Base-by-base conservation (phyloP, 1,140 invertebrate species). In the Diachasma alloeum region DNA sequence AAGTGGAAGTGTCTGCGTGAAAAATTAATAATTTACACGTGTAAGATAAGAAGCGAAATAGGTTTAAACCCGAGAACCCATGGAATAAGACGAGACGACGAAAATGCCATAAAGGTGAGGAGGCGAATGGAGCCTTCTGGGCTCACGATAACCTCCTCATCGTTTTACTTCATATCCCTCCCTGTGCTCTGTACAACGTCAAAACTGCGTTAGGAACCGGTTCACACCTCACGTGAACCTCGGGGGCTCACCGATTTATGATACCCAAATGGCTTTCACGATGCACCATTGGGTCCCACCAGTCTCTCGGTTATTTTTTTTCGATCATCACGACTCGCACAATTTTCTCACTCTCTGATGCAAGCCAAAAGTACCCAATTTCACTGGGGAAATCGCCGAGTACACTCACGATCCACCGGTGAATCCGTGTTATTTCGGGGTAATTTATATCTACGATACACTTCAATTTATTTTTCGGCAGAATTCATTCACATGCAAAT, bases 251-350 rank as follows among this genome's bases (percentile, higher is more conserved):
- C 77, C 77, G 77, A 78, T 78, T 78, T 78, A 78, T 69, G 77
- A 78, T 78, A 78, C 77, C 77, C 73, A 66, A 78, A 78, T 74
- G 77, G 68, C 73, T 78, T 78, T 78, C 77, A 72, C 77, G 77
- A 75, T 78, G 68, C 77, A 75, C 74, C 66, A 63, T 53, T 69
- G 53, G 72, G 31, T 68, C n/a, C 31, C 48, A 44, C 22, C 15
- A 8, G 39, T 71, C 24, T 46, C 22, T 71, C 42, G 11, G 10
- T 68, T 15, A 17, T 68, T 39, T 44, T 44, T 42, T 70, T 70
- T 24, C 37, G 15, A 68, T 68, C 36, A 37, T 68, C 31, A 37
- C 26, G 66, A 37, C 66, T 68, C 66, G 66, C 36, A 63, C 59
- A 63, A 63, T 63, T 31, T 63, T 63, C 59, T 24, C 24, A 63